phyloP scores from a whole-genome alignment of 2,888 invertebrate genomes.

The Amphipyra berbera region DNA sequence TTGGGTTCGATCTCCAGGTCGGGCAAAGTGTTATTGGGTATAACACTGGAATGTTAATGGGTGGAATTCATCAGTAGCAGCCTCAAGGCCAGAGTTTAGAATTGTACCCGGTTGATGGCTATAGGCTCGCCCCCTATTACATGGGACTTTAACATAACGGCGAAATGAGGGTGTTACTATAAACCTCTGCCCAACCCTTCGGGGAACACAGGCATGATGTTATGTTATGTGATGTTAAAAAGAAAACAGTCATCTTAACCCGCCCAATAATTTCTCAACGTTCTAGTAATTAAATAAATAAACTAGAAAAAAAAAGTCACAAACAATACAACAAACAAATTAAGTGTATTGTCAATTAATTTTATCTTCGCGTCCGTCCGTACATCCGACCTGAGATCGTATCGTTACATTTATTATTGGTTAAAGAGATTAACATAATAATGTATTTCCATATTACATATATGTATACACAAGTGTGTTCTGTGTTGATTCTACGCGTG shows the following conservation, averaged over 20 bases:
- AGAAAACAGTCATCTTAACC: not conserved
- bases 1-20: too few species aligned
- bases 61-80: too few species aligned
- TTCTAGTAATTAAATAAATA: not conserved
- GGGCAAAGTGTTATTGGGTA: too few species aligned
- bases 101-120: too few species aligned
- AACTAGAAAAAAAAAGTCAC: not conserved
- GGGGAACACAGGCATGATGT: too few species aligned
- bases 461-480: constrained; percentile 12
- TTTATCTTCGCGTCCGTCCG: constrained; percentile 6
- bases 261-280: not conserved
- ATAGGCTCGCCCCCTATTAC: too few species aligned
- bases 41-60: too few species aligned
- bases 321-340: not conserved
- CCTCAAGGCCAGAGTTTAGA: too few species aligned
- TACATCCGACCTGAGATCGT: constrained; percentile 1
- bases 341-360: constrained; percentile 1
- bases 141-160: too few species aligned
- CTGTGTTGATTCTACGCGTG: not conserved
- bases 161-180: too few species aligned
- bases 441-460: constrained; percentile 9
- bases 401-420: constrained; percentile 6
- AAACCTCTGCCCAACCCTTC: too few species aligned
- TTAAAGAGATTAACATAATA: constrained; percentile 9
- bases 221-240: too few species aligned